Conservation (phyloP, 2,797 vertebrate genomes). For the Typhlichthys eigenmanni region DNA sequence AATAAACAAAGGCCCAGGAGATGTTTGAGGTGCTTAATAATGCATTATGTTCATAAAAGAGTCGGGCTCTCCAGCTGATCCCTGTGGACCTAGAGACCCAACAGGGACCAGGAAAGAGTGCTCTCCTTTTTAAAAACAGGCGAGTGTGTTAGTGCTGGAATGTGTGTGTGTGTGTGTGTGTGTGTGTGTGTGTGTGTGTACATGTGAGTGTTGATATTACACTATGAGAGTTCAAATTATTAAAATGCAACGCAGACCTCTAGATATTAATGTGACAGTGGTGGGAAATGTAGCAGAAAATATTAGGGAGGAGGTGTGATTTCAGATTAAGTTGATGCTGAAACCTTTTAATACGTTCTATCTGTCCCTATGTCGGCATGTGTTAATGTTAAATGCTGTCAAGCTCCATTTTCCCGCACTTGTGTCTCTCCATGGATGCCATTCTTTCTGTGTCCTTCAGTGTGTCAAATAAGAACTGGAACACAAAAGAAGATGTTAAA, state of each 20-base stretch:
- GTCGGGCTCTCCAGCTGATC: constrained; percentile 76
- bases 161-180: constrained; percentile 31
- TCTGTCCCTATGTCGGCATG: constrained; percentile 26
- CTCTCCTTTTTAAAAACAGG: constrained; percentile 52
- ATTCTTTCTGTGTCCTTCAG: constrained; percentile 72
- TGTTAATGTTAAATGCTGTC: constrained; percentile 57
- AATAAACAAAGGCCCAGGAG: constrained; percentile 87
- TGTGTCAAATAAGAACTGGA: constrained; percentile 56
- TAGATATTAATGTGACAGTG: no score
- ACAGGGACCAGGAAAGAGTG: constrained; percentile 65
- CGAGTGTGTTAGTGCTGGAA: constrained; percentile 9
- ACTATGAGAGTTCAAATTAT: constrained; percentile 5
- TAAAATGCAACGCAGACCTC: no score
- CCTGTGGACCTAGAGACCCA: constrained; percentile 75
- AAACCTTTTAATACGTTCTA: constrained; percentile 19
- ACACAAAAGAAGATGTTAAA: constrained; percentile 67
- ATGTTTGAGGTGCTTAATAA: constrained; percentile 88
- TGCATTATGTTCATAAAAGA: constrained; percentile 87
- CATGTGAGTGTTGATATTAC: not conserved
- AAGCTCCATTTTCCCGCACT: constrained; percentile 71
- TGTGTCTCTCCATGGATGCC: constrained; percentile 74
- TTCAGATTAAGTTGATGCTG: constrained; percentile 28
- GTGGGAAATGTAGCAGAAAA: no score
- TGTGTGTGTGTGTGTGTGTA: constrained; percentile 30
- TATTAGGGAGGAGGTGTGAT: no score